Percentiles rank a stretch among this genome's conserved stretches.
These are phyloP conservation scores for Herpailurus yagouaroundi DNA, from an alignment of 2,113 vertebrate species.

Conservation along the genomic window DNA sequence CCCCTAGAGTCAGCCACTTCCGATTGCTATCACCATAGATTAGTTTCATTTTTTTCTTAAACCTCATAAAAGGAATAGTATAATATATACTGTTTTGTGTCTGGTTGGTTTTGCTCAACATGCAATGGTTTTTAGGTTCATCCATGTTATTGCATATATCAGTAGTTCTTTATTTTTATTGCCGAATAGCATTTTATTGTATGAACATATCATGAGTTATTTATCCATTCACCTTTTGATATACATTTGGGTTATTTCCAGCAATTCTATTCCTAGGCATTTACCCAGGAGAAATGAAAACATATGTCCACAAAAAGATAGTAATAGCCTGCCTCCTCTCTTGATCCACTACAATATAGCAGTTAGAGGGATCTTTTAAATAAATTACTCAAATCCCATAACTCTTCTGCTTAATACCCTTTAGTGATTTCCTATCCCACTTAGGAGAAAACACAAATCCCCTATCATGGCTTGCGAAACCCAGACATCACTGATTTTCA, in stretches of 20 bases:
- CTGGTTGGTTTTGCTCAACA: background rate
- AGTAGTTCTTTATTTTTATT: background rate
- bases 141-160: background rate
- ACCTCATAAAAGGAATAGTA: background rate
- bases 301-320: background rate
- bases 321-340: background rate
- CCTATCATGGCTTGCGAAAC: background rate
- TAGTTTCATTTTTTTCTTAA: constrained; percentile 9
- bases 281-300: constrained; percentile 39
- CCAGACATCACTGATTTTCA: background rate
- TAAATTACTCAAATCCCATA: constrained; percentile 7
- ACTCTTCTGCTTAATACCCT: background rate
- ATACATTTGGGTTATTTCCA: constrained; percentile 44
- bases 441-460: background rate
- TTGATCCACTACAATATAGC: background rate
- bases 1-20: background rate
- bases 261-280: constrained; percentile 23
- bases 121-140: background rate
- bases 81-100: background rate
- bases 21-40: background rate
- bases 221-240: constrained; percentile 30
- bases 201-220: background rate
- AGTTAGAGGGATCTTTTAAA: background rate
- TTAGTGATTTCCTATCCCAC: background rate
- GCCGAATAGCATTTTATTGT: constrained; percentile 39